Conservation (phyloP, 2,113 vertebrate species). For the Panthera uncia region DNA sequence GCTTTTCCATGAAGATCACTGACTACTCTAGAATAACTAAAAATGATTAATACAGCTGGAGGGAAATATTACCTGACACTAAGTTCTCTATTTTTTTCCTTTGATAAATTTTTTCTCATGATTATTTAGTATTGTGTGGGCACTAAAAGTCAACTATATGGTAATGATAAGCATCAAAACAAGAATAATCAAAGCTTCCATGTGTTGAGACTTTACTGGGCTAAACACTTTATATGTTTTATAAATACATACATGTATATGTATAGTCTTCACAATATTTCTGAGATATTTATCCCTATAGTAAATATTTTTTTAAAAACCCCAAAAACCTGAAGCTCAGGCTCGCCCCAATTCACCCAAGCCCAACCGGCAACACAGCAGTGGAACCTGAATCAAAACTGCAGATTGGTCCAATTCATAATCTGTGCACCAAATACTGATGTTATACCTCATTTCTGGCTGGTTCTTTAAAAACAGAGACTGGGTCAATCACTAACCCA, state of each 20-base stretch:
- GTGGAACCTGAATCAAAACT: neutral
- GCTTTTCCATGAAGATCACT: neutral
- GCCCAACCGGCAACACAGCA: neutral
- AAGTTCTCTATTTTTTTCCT: neutral
- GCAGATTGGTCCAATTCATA: neutral
- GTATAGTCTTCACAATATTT: neutral
- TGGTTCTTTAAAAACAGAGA: neutral
- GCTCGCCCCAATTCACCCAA: neutral
- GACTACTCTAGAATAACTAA: neutral
- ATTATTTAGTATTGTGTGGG: neutral
- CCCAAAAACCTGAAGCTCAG: neutral
- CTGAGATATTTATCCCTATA: neutral
- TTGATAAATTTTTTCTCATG: neutral
- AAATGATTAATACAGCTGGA: neutral
- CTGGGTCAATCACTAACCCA: neutral
- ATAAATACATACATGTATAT: neutral
- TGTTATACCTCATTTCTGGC: neutral
- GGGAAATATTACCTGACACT: neutral
- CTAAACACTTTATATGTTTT: neutral
- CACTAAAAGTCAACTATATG: neutral
- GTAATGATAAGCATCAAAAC: slow-evolving; percentile 9
- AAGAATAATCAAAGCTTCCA: neutral
- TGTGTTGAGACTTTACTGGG: neutral
- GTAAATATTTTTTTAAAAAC: neutral
- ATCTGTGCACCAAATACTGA: neutral